Evolutionary conservation across 1,140 invertebrate species (phyloP).

Genomic region (Scylla paramamosain): DNA sequence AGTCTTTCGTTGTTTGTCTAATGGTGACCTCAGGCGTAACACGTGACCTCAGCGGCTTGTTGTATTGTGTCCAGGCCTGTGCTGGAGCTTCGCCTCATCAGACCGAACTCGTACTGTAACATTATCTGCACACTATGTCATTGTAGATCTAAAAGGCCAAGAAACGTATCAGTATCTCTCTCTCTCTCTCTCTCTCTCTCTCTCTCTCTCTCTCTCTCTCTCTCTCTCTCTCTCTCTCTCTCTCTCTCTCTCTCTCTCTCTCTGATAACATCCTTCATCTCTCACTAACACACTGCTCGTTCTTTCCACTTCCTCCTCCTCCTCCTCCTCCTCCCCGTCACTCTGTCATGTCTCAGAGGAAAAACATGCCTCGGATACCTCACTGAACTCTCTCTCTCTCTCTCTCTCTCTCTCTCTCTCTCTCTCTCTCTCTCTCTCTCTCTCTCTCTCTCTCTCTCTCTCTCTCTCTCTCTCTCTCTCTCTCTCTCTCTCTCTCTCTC

Average conservation of each 20-base stretch:
- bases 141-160: too few relatives aligned
- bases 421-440: constrained; percentile 28
- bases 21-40: too few relatives aligned
- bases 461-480: constrained; percentile 37
- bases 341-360: too few relatives aligned
- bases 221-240: neutral
- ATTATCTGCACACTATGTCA: too few relatives aligned
- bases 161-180: too few relatives aligned
- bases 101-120: too few relatives aligned
- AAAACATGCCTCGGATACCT: too few relatives aligned
- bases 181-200: constrained; percentile 28
- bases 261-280: too few relatives aligned
- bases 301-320: neutral
- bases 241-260: neutral
- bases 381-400: neutral
- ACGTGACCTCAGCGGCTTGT: too few relatives aligned
- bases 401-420: constrained; percentile 45
- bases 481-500: constrained; percentile 34
- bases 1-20: too few relatives aligned
- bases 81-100: too few relatives aligned
- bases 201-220: neutral
- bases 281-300: neutral
- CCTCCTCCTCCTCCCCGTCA: neutral
- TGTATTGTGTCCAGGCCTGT: too few relatives aligned
- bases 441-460: constrained; percentile 41